Conservation (phyloP, 1,140 invertebrate genomes). For the Eulimnadia texana region DNA sequence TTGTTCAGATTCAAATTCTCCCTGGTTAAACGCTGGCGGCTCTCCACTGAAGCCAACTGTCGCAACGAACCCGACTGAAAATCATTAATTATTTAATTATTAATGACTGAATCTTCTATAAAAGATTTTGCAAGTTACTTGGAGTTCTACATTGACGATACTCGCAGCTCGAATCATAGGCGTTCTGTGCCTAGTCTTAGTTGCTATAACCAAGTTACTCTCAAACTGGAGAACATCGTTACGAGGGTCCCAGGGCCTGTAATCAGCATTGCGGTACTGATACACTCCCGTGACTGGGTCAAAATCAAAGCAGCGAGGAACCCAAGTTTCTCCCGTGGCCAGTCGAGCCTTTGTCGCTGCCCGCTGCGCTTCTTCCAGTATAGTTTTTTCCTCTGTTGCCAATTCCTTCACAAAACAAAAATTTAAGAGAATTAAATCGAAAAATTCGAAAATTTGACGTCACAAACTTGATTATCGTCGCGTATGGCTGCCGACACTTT, state of each 20-base stretch:
- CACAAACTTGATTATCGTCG: slow-evolving; percentile 51
- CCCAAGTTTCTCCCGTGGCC: slow-evolving; percentile 43
- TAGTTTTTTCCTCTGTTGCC: slow-evolving; percentile 78
- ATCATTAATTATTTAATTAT: background rate
- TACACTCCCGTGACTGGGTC: slow-evolving; percentile 49
- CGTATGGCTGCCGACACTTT: slow-evolving; percentile 66
- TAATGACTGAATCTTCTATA: background rate
- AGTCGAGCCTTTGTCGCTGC: slow-evolving; percentile 48
- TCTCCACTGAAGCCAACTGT: background rate
- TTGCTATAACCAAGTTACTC: slow-evolving; percentile 42
- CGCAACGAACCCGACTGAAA: background rate
- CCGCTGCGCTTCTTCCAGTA: slow-evolving; percentile 72
- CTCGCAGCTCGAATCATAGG: slow-evolving; percentile 47
- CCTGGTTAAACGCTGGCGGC: background rate
- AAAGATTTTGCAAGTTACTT: background rate
- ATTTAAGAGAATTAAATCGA: no score
- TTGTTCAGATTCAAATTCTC: background rate
- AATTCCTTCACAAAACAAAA: slow-evolving; percentile 32
- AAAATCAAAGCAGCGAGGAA: slow-evolving; percentile 51
- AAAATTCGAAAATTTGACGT: no score
- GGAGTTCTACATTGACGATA: slow-evolving; percentile 38
- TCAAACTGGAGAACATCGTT: slow-evolving; percentile 73
- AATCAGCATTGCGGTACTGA: slow-evolving; percentile 58
- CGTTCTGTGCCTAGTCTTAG: slow-evolving; percentile 54
- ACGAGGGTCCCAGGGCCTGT: slow-evolving; percentile 63